phyloP scores from a whole-genome alignment of 2,113 vertebrate species.

The Callorhinus ursinus region DNA sequence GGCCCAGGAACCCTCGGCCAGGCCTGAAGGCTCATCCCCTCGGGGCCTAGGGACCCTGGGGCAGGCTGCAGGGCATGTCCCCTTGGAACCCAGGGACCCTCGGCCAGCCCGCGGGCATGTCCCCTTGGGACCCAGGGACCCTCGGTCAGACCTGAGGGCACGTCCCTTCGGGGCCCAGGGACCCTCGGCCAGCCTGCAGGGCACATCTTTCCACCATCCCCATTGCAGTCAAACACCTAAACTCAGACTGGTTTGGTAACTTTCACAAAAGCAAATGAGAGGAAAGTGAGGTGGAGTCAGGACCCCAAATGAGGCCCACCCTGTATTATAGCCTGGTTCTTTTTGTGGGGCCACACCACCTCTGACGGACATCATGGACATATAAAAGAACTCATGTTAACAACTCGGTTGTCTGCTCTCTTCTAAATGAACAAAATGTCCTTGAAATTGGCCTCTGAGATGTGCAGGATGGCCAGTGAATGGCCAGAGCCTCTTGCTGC shows the following conservation, averaged over 20 bases:
- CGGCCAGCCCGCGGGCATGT: not conserved
- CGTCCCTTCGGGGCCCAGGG: not conserved
- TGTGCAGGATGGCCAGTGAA: accelerated
- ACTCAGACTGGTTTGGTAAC: not conserved
- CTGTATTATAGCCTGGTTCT: too few relatives aligned
- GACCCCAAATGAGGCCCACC: not conserved
- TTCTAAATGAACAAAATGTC: not conserved
- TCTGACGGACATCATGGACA: not conserved
- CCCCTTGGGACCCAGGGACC: too few relatives aligned
- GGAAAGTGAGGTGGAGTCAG: not conserved
- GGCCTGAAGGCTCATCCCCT: too few relatives aligned
- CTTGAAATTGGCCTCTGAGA: not conserved
- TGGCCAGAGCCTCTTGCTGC: not conserved
- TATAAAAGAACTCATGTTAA: not conserved
- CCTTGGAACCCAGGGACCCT: too few relatives aligned
- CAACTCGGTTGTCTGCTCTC: not conserved
- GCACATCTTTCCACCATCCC: too few relatives aligned
- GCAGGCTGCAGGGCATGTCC: too few relatives aligned
- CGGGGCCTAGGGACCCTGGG: too few relatives aligned
- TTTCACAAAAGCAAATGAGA: not conserved
- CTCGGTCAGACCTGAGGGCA: too few relatives aligned
- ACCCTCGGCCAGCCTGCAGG: too few relatives aligned
- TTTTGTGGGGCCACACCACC: not conserved
- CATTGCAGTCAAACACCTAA: not conserved
- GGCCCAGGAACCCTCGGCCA: not conserved